phyloP scores from a whole-genome alignment of 2,888 invertebrate genomes.

The Cordilura impudica region DNA sequence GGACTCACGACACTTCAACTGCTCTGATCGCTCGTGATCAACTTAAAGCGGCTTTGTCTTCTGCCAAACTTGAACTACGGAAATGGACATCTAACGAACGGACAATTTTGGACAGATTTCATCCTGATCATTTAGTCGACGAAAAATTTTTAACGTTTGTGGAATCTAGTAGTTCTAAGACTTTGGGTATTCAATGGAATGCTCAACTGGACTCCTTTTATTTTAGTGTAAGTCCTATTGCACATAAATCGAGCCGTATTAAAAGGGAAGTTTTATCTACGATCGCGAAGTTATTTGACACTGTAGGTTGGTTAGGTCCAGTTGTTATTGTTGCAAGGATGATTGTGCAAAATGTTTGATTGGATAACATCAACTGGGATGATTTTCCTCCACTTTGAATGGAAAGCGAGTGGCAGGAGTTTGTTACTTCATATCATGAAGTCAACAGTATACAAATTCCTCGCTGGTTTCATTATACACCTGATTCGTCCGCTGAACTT shows the following conservation, averaged over 20 bases:
- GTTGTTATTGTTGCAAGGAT: not conserved
- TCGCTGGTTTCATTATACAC: not conserved
- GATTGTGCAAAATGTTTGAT: not conserved
- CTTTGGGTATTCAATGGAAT: not conserved
- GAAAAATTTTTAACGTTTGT: not conserved
- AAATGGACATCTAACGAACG: constrained; percentile 11
- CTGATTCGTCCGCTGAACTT: not conserved
- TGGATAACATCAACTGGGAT: constrained; percentile 6
- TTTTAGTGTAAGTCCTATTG: not conserved
- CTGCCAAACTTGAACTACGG: constrained; percentile 5
- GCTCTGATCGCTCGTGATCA: no score
- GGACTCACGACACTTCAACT: no score
- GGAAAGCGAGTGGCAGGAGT: not conserved
- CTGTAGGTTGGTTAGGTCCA: not conserved
- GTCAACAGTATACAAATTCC: not conserved
- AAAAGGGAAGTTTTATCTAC: not conserved
- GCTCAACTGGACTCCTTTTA: not conserved
- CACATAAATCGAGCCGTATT: not conserved
- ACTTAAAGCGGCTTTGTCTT: constrained; percentile 28
- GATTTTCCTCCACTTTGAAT: not conserved
- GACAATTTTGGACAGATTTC: not conserved
- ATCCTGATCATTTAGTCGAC: not conserved
- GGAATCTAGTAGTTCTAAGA: not conserved
- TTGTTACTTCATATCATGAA: not conserved
- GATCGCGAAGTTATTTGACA: constrained; percentile 1